Percentiles rank a stretch among this genome's conserved stretches.
These are phyloP conservation scores for Bhutanitis thaidina DNA, from an alignment of 2,888 invertebrate species.

Conservation along the genomic window DNA sequence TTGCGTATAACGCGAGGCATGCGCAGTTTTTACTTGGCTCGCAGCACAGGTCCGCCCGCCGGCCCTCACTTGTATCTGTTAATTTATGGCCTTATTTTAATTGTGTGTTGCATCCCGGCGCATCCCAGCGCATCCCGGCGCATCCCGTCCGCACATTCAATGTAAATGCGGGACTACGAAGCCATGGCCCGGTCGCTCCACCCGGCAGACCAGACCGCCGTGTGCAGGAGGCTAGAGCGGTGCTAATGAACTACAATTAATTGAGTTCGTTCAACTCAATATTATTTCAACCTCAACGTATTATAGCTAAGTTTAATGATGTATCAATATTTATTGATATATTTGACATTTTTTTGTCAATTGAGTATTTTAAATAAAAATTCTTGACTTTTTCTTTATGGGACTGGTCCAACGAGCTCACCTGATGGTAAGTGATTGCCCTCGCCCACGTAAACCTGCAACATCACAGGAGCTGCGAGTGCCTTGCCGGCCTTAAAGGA, in stretches of 20 bases:
- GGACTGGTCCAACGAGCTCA: too few species aligned
- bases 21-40: neutral
- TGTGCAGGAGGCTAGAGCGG: neutral
- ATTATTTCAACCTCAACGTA: too few species aligned
- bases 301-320: too few species aligned
- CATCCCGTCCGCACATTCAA: constrained; percentile 58
- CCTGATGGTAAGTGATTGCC: too few species aligned
- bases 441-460: too few species aligned
- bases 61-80: constrained; percentile 40
- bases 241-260: neutral
- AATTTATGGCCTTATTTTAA: constrained; percentile 73
- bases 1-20: neutral
- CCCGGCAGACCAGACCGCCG: neutral
- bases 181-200: constrained; percentile 46
- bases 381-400: too few species aligned
- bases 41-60: neutral
- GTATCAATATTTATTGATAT: too few species aligned
- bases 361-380: too few species aligned
- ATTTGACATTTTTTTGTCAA: too few species aligned
- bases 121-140: constrained; percentile 39
- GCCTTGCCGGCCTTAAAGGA: too few species aligned
- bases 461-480: too few species aligned
- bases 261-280: neutral
- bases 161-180: constrained; percentile 66
- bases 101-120: constrained; percentile 51